Evolutionary conservation across 2,113 vertebrate genomes (phyloP), one percentile per base, ranked within the genome.

Genomic region (Micromys minutus): DNA sequence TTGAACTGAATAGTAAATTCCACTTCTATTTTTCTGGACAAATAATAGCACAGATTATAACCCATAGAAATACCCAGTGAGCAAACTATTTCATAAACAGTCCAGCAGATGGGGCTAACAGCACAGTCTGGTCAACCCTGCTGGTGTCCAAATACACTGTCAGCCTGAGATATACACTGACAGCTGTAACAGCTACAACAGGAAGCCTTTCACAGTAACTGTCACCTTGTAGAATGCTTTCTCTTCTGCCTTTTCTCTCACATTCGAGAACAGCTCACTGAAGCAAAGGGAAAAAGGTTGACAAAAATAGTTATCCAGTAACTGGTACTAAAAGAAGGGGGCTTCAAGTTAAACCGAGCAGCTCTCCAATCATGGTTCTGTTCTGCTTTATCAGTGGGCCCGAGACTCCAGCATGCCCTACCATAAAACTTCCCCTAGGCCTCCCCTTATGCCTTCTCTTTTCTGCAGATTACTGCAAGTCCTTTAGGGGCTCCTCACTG

Each of bases 41-140:
- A 92, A 94, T 10, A 59, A 50, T 5, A 89, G 24, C 65, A 84
- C 16, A 55, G 0, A 67, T 12, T 45, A 84, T 4, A 90, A 52
- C 21, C 47, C 87, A 83, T 17, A 76, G 75, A 93, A 96, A 91
- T 50, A 94, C 13, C 15, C 65, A 92, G 36, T 13, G 11, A 52
- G 34, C 47, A 87, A 0, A 93, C 52, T 13, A 86, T 93, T 98
- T 83, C 93, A 5, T 13, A 67, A 24, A 81, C 39, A 39, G 0
- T 89, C 98, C 98, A 97, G 98, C 76, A 99, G 98, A 97, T 98
- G 98, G 98, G 87, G 98, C 98, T 98, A 94, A 42, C 69, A 0
- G 89, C 45, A 77, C 72, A 72, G 4, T 36, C 57, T 5, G 29
- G 87, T 19, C 79, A 11, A 42, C 52, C 52, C 39, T 47, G 50